Base-by-base conservation (phyloP, 2,113 vertebrate genomes). In the Hippocampus zosterae region DNA sequence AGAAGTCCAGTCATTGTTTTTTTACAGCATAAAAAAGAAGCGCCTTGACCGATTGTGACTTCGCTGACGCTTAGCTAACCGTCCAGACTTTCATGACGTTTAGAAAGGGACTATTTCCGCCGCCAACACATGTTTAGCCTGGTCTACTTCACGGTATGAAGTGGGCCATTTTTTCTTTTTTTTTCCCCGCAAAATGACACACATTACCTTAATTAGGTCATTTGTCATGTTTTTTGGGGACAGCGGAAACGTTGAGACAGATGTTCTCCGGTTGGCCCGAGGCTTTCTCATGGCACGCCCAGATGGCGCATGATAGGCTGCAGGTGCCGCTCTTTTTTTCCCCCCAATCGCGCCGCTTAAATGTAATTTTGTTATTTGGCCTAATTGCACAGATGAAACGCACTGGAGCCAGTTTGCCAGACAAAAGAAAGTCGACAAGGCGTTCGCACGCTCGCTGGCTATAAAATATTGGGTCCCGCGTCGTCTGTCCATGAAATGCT, bases 401-500 rank as follows among this genome's bases (percentile, higher is more conserved):
- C 56, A 57, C 2, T 6, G 2, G 25, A 3, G 25, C 68, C 10
- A 21, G 50, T 44, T 12, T 2, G 42, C 2, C 42, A 44, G 42
- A 44, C 42, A 13, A 13, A 13, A 37, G 33, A 37, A 59, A 41
- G 29, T 53, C 27, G 29, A 33, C 29, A 33, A 33, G 29, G 29
- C 29, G 16, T 37, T 56, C 65, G 62, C 63, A 62, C n/a, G 67
- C 29, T 56, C 42, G 59, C 13, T 55, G 33, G 67, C 57, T 0
- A 1, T 0, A 1, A 65, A 23, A 67, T 71, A 74, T 64, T 61
- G 37, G 53, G 37, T 66, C 59, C 19, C 65, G 50, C 21, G 69
- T 16, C 40, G 65, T 77, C 27, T 70, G 82, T 84, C 86, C 85
- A 88, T 90, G 84, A 83, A 88, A 80, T 61, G 67, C 80, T 88